Conservation (phyloP, 2,797 vertebrate genomes). For the Aulostomus chinensis region DNA sequence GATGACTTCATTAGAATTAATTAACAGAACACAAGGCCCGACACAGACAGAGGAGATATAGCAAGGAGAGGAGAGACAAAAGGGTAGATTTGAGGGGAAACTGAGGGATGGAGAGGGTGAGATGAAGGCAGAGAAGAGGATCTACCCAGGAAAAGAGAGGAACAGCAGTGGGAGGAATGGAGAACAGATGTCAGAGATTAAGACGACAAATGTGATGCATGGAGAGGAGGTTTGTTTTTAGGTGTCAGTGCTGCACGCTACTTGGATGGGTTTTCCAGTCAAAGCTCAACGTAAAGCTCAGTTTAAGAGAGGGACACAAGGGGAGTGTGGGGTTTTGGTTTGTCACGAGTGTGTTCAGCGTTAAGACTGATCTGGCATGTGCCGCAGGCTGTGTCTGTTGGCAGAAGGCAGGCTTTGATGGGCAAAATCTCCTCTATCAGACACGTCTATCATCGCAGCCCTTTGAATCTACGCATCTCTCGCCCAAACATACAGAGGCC, state of each 20-base stretch:
- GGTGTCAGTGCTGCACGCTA: too few species aligned
- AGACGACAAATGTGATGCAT: constrained; percentile 29
- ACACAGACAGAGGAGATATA: constrained; percentile 55
- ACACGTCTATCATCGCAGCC: constrained; percentile 55
- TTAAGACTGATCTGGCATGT: constrained; percentile 52
- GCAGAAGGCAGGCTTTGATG: constrained; percentile 70
- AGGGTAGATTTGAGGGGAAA: constrained; percentile 32
- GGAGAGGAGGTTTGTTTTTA: constrained; percentile 23
- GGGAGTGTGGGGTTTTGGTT: neutral
- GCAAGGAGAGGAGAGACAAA: constrained; percentile 30
- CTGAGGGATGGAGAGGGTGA: constrained; percentile 47
- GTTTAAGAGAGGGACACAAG: too few species aligned
- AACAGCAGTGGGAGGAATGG: constrained; percentile 36
- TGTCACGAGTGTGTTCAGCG: constrained; percentile 16
- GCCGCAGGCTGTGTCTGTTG: constrained; percentile 72
- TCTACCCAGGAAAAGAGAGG: constrained; percentile 35
- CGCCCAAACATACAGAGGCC: constrained; percentile 53
- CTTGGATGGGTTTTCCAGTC: too few species aligned
- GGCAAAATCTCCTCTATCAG: constrained; percentile 70
- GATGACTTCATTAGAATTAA: constrained; percentile 83
- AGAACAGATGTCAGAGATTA: constrained; percentile 63
- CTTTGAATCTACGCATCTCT: constrained; percentile 57
- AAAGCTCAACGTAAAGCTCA: too few species aligned
- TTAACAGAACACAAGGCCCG: constrained; percentile 70
- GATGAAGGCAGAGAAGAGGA: constrained; percentile 21